A percentile compares a stretch with the other conserved stretches of the same genome.
Conservation (phyloP, 2,113 vertebrate species). For the Myotis yumanensis region DNA sequence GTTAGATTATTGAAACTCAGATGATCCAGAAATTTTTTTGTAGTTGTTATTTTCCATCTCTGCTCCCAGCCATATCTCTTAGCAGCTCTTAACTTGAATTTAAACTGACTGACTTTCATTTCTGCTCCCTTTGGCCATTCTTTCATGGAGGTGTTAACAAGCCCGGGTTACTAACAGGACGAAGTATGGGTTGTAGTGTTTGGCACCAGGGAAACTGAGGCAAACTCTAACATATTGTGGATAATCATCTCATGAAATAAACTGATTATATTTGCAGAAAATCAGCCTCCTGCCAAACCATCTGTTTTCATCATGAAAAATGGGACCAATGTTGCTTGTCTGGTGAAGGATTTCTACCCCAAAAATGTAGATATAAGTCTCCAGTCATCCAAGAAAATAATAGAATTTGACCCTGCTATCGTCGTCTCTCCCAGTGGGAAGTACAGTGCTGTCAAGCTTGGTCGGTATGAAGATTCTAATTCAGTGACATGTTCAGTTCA, state of each 20-base stretch:
- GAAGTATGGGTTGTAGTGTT: background rate
- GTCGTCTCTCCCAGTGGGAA: conserved; percentile 43
- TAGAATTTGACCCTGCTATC: background rate
- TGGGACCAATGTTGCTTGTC: conserved; percentile 71
- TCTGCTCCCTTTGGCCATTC: background rate
- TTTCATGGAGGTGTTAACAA: conserved; percentile 21
- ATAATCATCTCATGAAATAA: conserved; percentile 43
- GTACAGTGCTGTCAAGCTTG: conserved; percentile 77
- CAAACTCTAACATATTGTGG: background rate
- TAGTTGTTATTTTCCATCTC: background rate
- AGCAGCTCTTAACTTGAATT: background rate
- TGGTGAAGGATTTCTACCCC: conserved; percentile 77
- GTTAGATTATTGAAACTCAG: background rate
- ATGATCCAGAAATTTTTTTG: background rate
- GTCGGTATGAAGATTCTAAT: conserved; percentile 20
- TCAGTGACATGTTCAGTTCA: conserved; percentile 70
- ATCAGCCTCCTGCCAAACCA: background rate
- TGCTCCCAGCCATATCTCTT: background rate
- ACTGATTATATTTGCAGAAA: conserved; percentile 58
- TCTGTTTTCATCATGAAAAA: conserved; percentile 78
- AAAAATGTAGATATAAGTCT: conserved; percentile 60
- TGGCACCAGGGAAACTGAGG: background rate
- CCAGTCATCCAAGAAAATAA: background rate
- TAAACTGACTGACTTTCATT: conserved; percentile 11
- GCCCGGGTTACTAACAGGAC: background rate